Conservation (phyloP, 35 echinoderm and acorn worm genomes). For the Heliocidaris tuberculata region DNA sequence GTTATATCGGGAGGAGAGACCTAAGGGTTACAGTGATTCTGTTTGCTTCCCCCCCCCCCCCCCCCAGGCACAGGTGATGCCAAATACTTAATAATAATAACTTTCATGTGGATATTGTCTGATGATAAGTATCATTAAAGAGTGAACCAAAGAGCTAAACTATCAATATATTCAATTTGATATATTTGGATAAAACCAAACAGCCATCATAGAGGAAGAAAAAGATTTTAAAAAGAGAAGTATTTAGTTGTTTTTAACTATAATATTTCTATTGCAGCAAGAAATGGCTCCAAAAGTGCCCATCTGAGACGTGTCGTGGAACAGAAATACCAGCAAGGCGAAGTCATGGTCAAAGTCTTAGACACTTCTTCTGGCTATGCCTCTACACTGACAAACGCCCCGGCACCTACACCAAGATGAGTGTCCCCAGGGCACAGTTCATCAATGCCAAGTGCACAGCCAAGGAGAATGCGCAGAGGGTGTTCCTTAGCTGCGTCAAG, state of each 20-base stretch:
- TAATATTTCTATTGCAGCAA: neutral
- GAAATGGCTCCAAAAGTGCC: neutral
- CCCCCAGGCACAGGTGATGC: too few relatives aligned
- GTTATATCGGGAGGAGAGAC: too few relatives aligned
- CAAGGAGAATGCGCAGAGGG: neutral
- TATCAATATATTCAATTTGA: too few relatives aligned
- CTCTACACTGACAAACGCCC: conserved; percentile 7
- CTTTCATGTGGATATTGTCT: too few relatives aligned
- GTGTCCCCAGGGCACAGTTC: conserved; percentile 14
- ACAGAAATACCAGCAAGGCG: neutral
- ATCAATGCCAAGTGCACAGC: conserved; percentile 19
- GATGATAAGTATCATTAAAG: too few relatives aligned
- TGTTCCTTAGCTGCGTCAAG: conserved; percentile 27
- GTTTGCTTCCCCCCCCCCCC: too few relatives aligned
- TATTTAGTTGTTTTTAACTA: neutral
- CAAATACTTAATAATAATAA: too few relatives aligned
- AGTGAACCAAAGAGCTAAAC: too few relatives aligned
- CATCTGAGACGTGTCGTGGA: neutral
- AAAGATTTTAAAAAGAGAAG: neutral
- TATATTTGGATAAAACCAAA: neutral
- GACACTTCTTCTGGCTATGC: neutral
- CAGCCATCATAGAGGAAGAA: neutral
- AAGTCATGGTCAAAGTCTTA: neutral
- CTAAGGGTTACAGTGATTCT: too few relatives aligned
- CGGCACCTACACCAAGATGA: conserved; percentile 23